These are phyloP conservation scores for Cephalopholis sonnerati DNA, from an alignment of 2,113 vertebrate species.

Conservation along the genomic window DNA sequence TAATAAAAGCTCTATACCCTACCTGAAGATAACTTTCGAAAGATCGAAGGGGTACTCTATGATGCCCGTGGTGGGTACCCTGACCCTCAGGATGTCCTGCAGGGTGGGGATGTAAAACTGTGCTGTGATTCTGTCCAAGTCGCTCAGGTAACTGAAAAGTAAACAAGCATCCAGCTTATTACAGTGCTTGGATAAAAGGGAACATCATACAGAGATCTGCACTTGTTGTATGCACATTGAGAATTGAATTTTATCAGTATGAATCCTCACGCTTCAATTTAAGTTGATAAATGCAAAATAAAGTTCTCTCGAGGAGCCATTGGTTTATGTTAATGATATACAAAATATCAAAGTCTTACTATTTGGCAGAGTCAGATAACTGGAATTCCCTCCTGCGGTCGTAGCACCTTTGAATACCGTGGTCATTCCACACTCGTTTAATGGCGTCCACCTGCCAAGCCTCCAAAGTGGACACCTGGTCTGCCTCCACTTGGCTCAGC, in stretches of 20 bases:
- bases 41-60: conserved; percentile 89
- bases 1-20: background rate
- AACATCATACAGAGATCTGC: background rate
- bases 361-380: conserved; percentile 89
- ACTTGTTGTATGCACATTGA: background rate
- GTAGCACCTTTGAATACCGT: conserved; percentile 87
- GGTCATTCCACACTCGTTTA: conserved; percentile 87
- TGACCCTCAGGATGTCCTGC: conserved; percentile 89
- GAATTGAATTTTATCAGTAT: background rate
- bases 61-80: conserved; percentile 89
- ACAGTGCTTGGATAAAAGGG: background rate
- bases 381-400: conserved; percentile 87
- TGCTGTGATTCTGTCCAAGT: conserved; percentile 84
- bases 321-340: background rate
- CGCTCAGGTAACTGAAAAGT: conserved; percentile 85
- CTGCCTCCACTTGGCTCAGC: conserved; percentile 81
- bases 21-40: conserved; percentile 88
- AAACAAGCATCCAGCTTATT: conserved; percentile 14
- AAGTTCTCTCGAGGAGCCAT: background rate
- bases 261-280: background rate
- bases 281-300: background rate
- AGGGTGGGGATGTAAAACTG: conserved; percentile 82
- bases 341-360: conserved; percentile 78
- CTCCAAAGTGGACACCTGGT: conserved; percentile 76
- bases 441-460: conserved; percentile 85